Evolutionary conservation across 2,797 vertebrate genomes (phyloP).

Genomic region (Graptemys geographica): DNA sequence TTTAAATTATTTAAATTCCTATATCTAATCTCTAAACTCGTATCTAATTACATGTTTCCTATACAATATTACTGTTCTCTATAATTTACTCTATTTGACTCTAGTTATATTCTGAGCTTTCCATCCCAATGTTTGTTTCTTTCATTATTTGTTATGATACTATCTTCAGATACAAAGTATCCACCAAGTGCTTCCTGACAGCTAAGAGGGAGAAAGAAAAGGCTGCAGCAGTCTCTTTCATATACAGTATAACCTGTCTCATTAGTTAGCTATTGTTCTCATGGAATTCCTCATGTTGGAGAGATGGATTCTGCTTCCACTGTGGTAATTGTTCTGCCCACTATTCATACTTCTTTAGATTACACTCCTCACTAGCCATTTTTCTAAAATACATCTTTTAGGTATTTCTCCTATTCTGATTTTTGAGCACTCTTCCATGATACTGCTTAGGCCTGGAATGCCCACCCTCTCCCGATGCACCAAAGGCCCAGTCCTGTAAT

Average conservation of each 20-base stretch:
- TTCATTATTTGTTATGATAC: not conserved
- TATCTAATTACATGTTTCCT: not conserved
- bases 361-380: not conserved
- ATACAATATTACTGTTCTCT: not conserved
- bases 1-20: not conserved
- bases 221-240: not conserved
- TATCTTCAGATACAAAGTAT: not conserved
- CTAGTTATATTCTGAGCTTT: not conserved
- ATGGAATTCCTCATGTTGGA: not conserved
- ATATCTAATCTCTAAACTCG: not conserved
- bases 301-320: slow-evolving; percentile 11
- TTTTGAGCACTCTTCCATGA: not conserved
- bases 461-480: not conserved
- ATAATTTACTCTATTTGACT: not conserved
- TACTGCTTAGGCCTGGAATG: not conserved
- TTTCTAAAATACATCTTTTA: not conserved
- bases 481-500: not conserved
- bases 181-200: slow-evolving; percentile 1
- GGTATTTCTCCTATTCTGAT: not conserved
- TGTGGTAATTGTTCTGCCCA: not conserved
- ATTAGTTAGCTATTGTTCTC: slow-evolving; percentile 45
- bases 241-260: slow-evolving; percentile 33
- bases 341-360: not conserved
- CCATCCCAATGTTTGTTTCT: not conserved
- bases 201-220: not conserved